Evolutionary conservation across 2,888 invertebrate genomes (phyloP), one percentile per base, ranked within the genome.

Genomic region (Drosophila cognata): DNA sequence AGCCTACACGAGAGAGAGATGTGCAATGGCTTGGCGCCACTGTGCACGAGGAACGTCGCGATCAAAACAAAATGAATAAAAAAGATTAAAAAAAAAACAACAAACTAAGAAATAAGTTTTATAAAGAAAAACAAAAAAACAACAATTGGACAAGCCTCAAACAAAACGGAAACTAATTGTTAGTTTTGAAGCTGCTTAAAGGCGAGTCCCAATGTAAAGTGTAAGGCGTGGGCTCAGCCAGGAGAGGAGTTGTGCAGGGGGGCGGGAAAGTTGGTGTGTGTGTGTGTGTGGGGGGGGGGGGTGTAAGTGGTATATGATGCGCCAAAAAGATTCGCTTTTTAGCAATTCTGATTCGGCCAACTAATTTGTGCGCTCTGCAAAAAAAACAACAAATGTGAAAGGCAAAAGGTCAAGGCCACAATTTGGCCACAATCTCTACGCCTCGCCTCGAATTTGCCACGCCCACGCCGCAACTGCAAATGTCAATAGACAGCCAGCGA

Each of bases 11-110:
- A n/a, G 8, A 21, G n/a, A 16, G 11, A 2, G 10, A 0, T 6
- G 16, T 1, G 43, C 53, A 28, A 10, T 28, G 4, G 4, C 18
- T 36, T 72, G 25, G 50, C 13, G 8, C 68, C 88, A 85, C 77
- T 76, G 74, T 77, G 64, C 51, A 33, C 41, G 58, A 11, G 43
- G 61, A 78, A 78, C 21, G 50, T 57, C 31, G 28, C 62, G 89
- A 84, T 82, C 89, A 84, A 74, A 89, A 84, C 88, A 89, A 84
- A 81, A 56, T 71, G 75, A 78, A 78, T 48, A 64, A 71, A 70
- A 76, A 63, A 74, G 18, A 16, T 46, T 1, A 38, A 57, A 59
- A 21, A 65, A 50, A 35, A 60, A 52, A 11, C 35, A 48, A 28
- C 8, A 21, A 28, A 21, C 13, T 5, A 18, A 31, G 64, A 28